These are phyloP conservation scores for Macropus fuliginosus DNA, from an alignment of 2,797 vertebrate species.

Conservation along the genomic window DNA sequence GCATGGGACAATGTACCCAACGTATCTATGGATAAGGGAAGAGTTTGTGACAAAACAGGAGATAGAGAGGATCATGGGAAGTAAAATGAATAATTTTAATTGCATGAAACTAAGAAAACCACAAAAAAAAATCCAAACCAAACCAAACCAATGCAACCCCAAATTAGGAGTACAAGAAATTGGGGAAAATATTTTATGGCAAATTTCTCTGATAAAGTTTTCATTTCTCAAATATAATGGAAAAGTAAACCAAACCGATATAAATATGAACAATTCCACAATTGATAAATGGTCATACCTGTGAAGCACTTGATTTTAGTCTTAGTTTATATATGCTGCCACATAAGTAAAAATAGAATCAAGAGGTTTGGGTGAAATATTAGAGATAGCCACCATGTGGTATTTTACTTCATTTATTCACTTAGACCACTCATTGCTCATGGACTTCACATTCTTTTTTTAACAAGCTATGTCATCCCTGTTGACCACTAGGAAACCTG, in stretches of 20 bases:
- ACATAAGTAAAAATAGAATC: neutral
- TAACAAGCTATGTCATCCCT: neutral
- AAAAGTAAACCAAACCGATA: neutral
- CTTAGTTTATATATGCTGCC: neutral
- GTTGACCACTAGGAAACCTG: too few relatives aligned
- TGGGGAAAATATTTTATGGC: too few relatives aligned
- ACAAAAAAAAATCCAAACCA: neutral
- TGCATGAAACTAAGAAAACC: neutral
- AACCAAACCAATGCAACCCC: neutral
- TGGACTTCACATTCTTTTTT: neutral
- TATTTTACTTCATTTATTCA: neutral
- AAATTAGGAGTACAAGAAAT: neutral
- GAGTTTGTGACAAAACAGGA: neutral
- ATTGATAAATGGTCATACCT: neutral
- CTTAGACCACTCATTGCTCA: neutral
- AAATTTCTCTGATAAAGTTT: neutral
- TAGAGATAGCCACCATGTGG: neutral
- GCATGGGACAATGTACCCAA: neutral
- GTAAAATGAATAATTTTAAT: neutral
- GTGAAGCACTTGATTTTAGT: neutral
- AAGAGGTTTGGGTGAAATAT: neutral
- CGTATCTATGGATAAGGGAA: neutral
- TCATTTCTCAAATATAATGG: neutral
- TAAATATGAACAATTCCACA: neutral
- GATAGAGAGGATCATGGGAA: neutral